These are phyloP conservation scores for Sciurus niger DNA, from an alignment of 2,113 vertebrate genomes.

Conservation along the genomic window DNA sequence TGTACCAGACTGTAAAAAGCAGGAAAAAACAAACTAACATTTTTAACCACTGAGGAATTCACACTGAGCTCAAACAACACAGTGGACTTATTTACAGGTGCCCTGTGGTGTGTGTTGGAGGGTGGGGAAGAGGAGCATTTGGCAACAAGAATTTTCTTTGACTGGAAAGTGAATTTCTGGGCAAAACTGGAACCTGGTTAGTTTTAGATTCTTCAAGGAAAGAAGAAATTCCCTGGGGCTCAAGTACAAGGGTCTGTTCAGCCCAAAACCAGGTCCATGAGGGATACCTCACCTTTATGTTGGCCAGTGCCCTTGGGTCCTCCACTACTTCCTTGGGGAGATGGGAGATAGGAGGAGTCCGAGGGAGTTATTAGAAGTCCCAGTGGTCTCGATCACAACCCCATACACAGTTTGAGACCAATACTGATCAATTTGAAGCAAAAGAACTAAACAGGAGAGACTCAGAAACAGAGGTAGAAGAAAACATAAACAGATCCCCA, in stretches of 20 bases:
- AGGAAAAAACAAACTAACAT: conserved; percentile 52
- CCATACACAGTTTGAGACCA: background rate
- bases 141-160: conserved; percentile 65
- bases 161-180: conserved; percentile 72
- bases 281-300: background rate
- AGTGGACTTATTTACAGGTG: conserved; percentile 66
- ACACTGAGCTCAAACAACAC: conserved; percentile 62
- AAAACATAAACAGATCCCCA: conserved; percentile 14
- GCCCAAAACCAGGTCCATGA: background rate
- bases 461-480: conserved; percentile 47
- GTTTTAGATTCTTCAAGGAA: conserved; percentile 66
- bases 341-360: background rate
- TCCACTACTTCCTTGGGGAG: background rate
- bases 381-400: background rate
- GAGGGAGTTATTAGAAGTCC: background rate
- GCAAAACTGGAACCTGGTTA: conserved; percentile 54
- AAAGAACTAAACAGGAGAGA: background rate
- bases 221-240: conserved; percentile 4
- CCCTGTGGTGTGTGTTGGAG: background rate
- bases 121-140: background rate
- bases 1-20: background rate
- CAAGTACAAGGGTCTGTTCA: conserved; percentile 23
- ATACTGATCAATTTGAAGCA: conserved; percentile 15
- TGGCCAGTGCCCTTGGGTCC: background rate
- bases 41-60: conserved; percentile 59